These are phyloP conservation scores for Rhodeus uyekii DNA, from an alignment of 2,797 vertebrate species.

Conservation along the genomic window DNA sequence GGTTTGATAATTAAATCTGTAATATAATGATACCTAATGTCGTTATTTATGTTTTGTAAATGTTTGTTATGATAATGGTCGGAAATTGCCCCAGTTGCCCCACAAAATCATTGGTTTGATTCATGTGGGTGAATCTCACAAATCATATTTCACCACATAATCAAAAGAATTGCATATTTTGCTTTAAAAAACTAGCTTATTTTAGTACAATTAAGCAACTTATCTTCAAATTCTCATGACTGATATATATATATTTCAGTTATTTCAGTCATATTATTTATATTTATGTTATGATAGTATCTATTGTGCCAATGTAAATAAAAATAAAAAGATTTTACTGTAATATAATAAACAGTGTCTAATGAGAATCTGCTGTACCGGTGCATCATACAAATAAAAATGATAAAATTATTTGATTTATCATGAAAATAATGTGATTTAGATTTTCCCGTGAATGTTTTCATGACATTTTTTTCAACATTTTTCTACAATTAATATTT, in stretches of 20 bases:
- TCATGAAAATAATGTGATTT: background rate
- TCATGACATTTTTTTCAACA: background rate
- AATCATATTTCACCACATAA: background rate
- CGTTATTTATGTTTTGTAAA: background rate
- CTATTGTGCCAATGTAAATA: background rate
- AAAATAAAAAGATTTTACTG: background rate
- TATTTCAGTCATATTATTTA: background rate
- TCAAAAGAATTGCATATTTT: background rate
- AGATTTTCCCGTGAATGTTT: background rate
- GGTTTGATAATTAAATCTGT: background rate
- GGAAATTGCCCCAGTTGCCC: background rate
- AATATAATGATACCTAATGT: background rate
- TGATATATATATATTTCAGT: background rate
- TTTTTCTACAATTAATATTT: background rate
- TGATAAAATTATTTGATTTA: background rate
- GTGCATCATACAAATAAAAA: background rate
- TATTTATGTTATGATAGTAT: background rate
- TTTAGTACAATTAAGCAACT: background rate
- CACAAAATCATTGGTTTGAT: background rate
- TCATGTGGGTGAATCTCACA: background rate
- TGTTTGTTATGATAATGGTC: background rate
- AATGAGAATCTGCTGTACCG: too few species aligned
- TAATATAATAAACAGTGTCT: background rate
- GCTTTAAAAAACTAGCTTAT: background rate
- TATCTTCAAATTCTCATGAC: background rate